Conservation (phyloP, 2,797 vertebrate genomes). For the Chaetodon trifasciatus region DNA sequence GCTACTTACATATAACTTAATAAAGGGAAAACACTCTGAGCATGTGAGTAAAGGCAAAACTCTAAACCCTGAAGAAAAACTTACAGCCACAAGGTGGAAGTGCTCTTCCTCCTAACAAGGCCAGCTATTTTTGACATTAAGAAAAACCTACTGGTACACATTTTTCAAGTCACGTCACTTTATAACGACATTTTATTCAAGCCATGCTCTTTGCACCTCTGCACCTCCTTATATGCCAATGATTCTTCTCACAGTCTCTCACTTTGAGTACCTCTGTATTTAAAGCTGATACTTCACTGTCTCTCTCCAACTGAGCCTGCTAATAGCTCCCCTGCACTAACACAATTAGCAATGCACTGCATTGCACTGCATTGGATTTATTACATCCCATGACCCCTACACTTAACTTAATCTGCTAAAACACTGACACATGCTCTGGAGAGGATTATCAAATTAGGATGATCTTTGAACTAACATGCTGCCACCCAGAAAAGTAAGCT, state of each 20-base stretch:
- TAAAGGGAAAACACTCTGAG: background rate
- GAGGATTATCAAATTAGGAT: conserved; percentile 70
- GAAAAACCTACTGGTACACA: background rate
- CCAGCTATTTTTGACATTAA: background rate
- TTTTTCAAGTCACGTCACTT: background rate
- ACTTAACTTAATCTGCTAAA: conserved; percentile 59
- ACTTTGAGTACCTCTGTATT: conserved; percentile 30
- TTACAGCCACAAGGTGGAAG: background rate
- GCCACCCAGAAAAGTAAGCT: conserved; percentile 25
- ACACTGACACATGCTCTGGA: conserved; percentile 50
- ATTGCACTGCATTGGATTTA: conserved; percentile 49
- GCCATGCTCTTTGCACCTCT: conserved; percentile 28
- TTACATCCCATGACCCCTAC: conserved; percentile 36
- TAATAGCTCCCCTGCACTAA: conserved; percentile 33
- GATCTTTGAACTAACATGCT: conserved; percentile 56
- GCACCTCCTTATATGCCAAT: conserved; percentile 38
- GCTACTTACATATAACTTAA: background rate
- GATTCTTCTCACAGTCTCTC: conserved; percentile 16
- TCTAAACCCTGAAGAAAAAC: background rate
- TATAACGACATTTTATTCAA: background rate
- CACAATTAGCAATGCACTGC: conserved; percentile 24
- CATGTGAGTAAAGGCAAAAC: background rate
- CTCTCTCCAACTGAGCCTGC: conserved; percentile 18
- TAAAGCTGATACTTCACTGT: conserved; percentile 39
- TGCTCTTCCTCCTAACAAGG: background rate